These are phyloP conservation scores for Agrilus cyanescens DNA, from an alignment of 2,888 invertebrate species.

Conservation along the genomic window DNA sequence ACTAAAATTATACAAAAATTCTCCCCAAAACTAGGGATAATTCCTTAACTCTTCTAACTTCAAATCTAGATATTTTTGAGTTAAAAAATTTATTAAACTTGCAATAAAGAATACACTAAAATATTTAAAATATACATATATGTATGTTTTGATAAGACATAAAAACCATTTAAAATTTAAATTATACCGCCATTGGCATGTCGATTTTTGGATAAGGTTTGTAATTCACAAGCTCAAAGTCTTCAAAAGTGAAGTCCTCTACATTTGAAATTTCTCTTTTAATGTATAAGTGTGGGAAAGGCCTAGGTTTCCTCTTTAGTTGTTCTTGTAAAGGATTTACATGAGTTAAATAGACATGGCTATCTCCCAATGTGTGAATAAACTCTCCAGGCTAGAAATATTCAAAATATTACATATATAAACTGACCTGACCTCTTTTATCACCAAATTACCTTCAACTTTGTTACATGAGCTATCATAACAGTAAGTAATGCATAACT, in stretches of 20 bases:
- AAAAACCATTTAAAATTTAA: not conserved
- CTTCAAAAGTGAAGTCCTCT: constrained; percentile 75
- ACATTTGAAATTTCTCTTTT: constrained; percentile 60
- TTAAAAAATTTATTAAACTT: too few relatives aligned
- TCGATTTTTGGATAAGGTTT: constrained; percentile 78
- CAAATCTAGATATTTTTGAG: too few relatives aligned
- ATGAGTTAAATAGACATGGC: constrained; percentile 88
- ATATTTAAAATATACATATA: too few relatives aligned
- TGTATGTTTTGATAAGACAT: too few relatives aligned
- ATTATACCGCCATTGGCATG: constrained; percentile 85
- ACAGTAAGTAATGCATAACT: constrained; percentile 87
- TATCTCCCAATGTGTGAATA: constrained; percentile 86
- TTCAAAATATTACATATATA: not conserved
- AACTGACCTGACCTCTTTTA: not conserved
- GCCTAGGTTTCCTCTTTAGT: constrained; percentile 59
- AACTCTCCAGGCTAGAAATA: constrained; percentile 71
- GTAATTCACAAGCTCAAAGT: constrained; percentile 78
- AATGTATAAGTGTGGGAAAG: constrained; percentile 73
- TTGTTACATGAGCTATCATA: constrained; percentile 91
- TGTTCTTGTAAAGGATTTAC: constrained; percentile 71
- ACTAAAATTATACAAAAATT: too few relatives aligned
- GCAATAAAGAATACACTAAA: too few relatives aligned
- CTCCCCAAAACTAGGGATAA: too few relatives aligned
- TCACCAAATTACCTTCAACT: constrained; percentile 52
- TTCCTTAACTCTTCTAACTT: too few relatives aligned